phyloP scores from a whole-genome alignment of 2,113 vertebrate species.

The Agapornis roseicollis region DNA sequence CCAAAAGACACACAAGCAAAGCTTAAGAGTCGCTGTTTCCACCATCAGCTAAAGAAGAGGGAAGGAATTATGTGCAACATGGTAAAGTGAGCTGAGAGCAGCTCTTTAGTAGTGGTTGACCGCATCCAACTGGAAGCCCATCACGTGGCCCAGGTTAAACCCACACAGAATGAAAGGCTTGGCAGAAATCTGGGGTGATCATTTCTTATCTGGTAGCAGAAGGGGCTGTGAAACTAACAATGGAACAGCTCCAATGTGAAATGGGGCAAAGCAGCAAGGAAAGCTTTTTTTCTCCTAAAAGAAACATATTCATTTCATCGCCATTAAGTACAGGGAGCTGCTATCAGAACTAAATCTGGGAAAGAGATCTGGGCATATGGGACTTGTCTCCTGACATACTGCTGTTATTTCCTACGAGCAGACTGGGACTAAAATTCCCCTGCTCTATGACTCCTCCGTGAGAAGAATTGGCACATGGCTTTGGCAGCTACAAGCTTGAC shows the following conservation, averaged over 20 bases:
- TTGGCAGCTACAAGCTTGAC: background rate
- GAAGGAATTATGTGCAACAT: background rate
- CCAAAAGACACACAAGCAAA: background rate
- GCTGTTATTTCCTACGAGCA: background rate
- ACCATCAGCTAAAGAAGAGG: background rate
- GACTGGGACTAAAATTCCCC: background rate
- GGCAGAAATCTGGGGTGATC: background rate
- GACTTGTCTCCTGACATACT: background rate
- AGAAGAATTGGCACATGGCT: conserved; percentile 52
- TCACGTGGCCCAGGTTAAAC: background rate
- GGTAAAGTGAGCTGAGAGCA: background rate
- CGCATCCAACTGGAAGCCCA: fast-evolving
- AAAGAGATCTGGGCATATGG: background rate
- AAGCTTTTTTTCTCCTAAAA: background rate
- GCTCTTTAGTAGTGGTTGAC: background rate
- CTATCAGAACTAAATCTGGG: background rate
- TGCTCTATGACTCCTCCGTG: background rate
- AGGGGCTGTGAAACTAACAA: background rate
- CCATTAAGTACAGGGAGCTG: background rate
- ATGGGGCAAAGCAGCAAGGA: background rate
- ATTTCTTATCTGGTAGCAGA: fast-evolving
- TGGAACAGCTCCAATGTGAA: background rate
- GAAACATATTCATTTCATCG: background rate
- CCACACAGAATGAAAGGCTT: fast-evolving
- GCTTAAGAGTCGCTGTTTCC: background rate